Base-by-base conservation (phyloP, 1,140 invertebrate species). In the Eriocheir sinensis region DNA sequence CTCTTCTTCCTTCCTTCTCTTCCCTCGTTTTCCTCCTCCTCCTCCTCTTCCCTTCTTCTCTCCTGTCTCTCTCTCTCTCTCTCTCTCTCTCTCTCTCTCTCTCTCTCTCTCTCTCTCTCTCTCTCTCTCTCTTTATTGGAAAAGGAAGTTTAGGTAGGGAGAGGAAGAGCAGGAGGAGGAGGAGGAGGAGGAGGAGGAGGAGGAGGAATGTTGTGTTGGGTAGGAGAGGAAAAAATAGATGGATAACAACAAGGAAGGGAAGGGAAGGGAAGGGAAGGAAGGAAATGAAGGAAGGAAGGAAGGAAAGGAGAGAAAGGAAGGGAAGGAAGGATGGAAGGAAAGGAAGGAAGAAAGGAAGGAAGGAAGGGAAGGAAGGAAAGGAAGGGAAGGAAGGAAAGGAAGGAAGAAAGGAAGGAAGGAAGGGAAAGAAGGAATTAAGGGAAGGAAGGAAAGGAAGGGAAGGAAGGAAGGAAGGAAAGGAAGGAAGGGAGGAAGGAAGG, bases 11-110 rank as follows among this genome's bases (percentile, higher is more conserved):
- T 30, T 21, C 53, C 21, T 27, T 60, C 53, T 60, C 53, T 34
- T 34, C 9, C 83, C 9, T 32, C 44, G 9, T 21, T 60, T 21
- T 60, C 53, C 27, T 21, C 27, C 53, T 60, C 53, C 17, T 21
- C 27, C 53, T 60, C 53, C 27, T 21, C 27, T 21, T 48, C 27
- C 53, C 27, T 21, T 34, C 83, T 38, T 34, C 9, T 34, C 36
- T n/a, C n/a, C 34, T 36, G 2, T 86, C 83, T 86, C 34, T 40
- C 83, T 86, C 83, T 86, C 83, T 86, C 83, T 85, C 85, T 88
- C 85, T 88, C 85, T 88, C 85, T 86, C 85, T 86, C 85, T 86
- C 85, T 86, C 85, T 86, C 85, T 86, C 85, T 86, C 85, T 38
- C 34, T 86, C 34, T 38, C 85, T 88, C 85, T 88, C 85, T 88